Percentiles rank a stretch among this genome's conserved stretches.
Conservation (phyloP, 64 coral and sea anemone species). For the Trachythela sp. region DNA sequence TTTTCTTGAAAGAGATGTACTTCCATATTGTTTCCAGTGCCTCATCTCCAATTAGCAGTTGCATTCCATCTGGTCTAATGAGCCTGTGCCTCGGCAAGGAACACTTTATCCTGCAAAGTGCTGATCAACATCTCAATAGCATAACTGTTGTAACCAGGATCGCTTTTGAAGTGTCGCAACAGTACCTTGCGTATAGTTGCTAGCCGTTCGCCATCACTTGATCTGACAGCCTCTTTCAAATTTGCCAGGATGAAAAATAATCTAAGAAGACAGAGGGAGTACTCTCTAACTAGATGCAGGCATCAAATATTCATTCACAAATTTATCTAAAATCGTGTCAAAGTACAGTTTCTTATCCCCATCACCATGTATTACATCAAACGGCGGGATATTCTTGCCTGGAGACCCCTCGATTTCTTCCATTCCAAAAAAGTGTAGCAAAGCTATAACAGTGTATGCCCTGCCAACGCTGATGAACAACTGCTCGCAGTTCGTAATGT, state of each 20-base stretch:
- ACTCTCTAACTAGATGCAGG: neutral
- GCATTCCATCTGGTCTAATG: slow-evolving; percentile 21
- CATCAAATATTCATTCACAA: neutral
- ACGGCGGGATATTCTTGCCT: neutral
- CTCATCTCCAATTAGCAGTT: slow-evolving; percentile 33
- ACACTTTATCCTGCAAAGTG: slow-evolving; percentile 19
- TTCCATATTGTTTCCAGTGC: slow-evolving; percentile 28
- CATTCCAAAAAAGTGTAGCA: slow-evolving; percentile 11
- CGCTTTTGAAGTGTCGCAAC: slow-evolving; percentile 24
- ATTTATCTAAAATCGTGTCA: slow-evolving; percentile 18
- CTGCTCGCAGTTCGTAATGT: slow-evolving; percentile 3
- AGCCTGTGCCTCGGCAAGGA: slow-evolving; percentile 12
- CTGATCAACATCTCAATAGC: slow-evolving; percentile 47
- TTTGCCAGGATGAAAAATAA: neutral
- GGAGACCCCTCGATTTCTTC: neutral
- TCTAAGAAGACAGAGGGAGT: slow-evolving; percentile 23
- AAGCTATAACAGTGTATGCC: neutral
- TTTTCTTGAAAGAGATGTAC: slow-evolving; percentile 40
- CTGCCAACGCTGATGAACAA: neutral
- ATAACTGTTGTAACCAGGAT: slow-evolving; percentile 24
- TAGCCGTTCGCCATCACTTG: slow-evolving; percentile 32
- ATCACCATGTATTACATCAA: slow-evolving; percentile 17
- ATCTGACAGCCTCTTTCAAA: slow-evolving; percentile 33
- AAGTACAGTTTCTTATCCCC: neutral
- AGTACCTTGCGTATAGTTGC: slow-evolving; percentile 22